Conservation (phyloP, 2,113 vertebrate genomes). For the Alouatta palliata region DNA sequence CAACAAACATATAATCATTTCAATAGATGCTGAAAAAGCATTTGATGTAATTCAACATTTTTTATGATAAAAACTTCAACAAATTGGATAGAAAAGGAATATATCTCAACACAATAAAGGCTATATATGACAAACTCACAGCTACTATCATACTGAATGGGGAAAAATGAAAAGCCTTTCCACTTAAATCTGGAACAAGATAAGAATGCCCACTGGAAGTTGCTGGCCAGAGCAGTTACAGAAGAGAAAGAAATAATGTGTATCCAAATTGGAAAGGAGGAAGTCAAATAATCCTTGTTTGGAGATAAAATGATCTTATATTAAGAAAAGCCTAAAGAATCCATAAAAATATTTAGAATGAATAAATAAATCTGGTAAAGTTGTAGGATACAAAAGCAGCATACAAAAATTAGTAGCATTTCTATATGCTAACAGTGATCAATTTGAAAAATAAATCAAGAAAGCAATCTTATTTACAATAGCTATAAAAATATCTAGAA, state of each 20-base stretch:
- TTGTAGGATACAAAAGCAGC: not conserved
- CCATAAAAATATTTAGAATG: not conserved
- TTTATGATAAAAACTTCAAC: not conserved
- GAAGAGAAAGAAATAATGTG: not conserved
- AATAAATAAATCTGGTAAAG: not conserved
- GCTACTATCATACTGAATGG: not conserved
- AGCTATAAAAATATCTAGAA: no score
- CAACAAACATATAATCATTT: not conserved
- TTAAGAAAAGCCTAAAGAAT: not conserved
- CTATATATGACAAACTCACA: not conserved
- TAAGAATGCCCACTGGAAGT: not conserved
- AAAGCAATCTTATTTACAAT: no score
- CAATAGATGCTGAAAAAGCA: not conserved
- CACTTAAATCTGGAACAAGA: not conserved
- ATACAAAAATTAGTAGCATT: not conserved
- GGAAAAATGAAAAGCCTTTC: not conserved
- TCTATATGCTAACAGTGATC: not conserved
- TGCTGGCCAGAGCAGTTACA: not conserved
- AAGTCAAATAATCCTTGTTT: not conserved
- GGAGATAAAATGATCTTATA: not conserved
- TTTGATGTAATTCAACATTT: not conserved
- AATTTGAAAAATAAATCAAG: no score
- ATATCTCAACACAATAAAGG: not conserved
- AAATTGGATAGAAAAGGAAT: not conserved
- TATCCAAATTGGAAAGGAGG: not conserved